A percentile compares a stretch with the other conserved stretches of the same genome.
phyloP scores from a whole-genome alignment of 2,113 vertebrate species.

The Anoura caudifer region DNA sequence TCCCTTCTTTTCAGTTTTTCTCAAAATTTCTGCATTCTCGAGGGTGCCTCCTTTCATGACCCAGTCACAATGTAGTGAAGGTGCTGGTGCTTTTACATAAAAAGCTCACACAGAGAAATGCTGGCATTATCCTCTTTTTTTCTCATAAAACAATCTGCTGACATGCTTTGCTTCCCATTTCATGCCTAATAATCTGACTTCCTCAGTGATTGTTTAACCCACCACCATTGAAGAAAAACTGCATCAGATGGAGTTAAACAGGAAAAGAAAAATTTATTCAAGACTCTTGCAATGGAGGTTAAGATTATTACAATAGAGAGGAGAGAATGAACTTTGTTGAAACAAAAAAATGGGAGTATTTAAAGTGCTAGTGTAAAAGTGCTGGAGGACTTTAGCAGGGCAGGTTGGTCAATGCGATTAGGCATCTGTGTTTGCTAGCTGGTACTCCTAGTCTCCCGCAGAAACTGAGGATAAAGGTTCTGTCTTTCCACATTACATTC shows the following conservation, averaged over 20 bases:
- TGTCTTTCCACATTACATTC: not conserved
- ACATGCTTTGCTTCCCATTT: not conserved
- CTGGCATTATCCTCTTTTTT: not conserved
- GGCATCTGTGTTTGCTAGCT: not conserved
- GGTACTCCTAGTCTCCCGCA: not conserved
- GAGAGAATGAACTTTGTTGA: not conserved
- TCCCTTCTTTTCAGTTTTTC: not conserved
- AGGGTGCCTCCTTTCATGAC: not conserved
- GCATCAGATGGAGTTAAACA: not conserved
- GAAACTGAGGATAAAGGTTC: not conserved
- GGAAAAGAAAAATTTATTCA: not conserved
- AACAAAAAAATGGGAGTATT: not conserved
- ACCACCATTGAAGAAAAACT: not conserved
- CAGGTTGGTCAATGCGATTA: not conserved
- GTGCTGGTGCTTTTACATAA: not conserved
- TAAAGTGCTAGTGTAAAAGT: not conserved
- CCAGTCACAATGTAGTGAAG: not conserved
- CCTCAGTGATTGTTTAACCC: not conserved
- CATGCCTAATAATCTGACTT: not conserved
- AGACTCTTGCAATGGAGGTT: not conserved
- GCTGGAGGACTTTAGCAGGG: rapidly evolving
- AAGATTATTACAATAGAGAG: not conserved
- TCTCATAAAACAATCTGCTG: not conserved
- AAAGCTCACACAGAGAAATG: not conserved
- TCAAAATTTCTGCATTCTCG: not conserved